A percentile compares a stretch with the other conserved stretches of the same genome.
phyloP scores from a whole-genome alignment of 1,140 invertebrate genomes.

The Drosophila insularis region DNA sequence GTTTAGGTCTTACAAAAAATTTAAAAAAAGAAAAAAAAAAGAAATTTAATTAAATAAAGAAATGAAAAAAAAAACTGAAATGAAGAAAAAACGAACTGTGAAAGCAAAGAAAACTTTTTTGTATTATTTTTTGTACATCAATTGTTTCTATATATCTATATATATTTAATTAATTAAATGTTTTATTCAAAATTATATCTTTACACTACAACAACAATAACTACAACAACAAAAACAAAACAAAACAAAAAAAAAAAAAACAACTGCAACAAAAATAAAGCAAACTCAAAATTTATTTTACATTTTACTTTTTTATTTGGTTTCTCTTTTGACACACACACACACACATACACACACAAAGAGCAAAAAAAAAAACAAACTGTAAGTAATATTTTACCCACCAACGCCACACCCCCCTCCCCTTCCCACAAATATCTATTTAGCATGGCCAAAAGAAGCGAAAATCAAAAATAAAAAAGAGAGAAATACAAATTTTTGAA shows the following conservation, averaged over 20 bases:
- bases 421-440: neutral
- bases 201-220: constrained; percentile 36
- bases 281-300: constrained; percentile 17
- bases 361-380: neutral
- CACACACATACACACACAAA: neutral
- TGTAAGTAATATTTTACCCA: neutral
- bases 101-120: constrained; percentile 64
- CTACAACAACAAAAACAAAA: constrained; percentile 34
- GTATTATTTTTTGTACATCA: constrained; percentile 75
- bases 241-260: too few species aligned
- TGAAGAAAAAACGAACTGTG: constrained; percentile 42
- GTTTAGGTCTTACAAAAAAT: constrained; percentile 57
- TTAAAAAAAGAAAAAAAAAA: constrained; percentile 22
- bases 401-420: neutral
- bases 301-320: neutral
- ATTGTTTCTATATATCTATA: constrained; percentile 39
- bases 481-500: too few species aligned
- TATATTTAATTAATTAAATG: constrained; percentile 50
- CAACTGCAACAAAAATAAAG: constrained; percentile 26
- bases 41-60: neutral
- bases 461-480: constrained; percentile 4
- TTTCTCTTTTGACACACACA: neutral
- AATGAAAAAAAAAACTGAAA: constrained; percentile 9
- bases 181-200: constrained; percentile 69
- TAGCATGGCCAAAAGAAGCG: constrained; percentile 43